Evolutionary conservation across 2,888 invertebrate genomes (phyloP).

Genomic region (Dioctria rufipes): DNA sequence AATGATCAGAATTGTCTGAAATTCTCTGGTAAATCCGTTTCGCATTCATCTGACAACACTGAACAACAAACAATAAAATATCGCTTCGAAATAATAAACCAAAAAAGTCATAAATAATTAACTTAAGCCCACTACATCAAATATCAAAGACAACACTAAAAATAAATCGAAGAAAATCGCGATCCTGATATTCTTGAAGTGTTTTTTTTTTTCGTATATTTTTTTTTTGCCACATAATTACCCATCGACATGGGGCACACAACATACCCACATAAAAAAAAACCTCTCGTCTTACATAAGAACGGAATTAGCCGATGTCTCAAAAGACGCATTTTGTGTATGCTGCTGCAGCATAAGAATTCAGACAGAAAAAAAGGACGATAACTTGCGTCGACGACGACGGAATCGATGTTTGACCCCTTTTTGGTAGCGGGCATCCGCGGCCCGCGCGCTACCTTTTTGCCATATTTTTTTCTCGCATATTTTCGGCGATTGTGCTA

Average conservation of each 20-base stretch:
- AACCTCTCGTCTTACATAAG: slow-evolving; percentile 31
- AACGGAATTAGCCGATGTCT: slow-evolving; percentile 13
- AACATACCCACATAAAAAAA: background rate
- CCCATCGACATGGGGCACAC: background rate
- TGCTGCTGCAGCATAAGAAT: background rate
- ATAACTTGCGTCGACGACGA: slow-evolving; percentile 9
- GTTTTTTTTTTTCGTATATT: slow-evolving; percentile 3
- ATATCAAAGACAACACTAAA: background rate
- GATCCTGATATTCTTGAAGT: background rate
- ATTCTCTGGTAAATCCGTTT: background rate
- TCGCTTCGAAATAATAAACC: background rate
- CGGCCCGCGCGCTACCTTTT: background rate
- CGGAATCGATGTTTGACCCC: slow-evolving; percentile 28
- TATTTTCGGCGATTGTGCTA: slow-evolving; percentile 37
- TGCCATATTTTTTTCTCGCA: background rate
- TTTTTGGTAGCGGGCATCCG: slow-evolving; percentile 15
- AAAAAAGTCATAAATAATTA: slow-evolving; percentile 16
- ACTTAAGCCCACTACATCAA: background rate
- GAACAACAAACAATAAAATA: background rate
- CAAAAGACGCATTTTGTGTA: slow-evolving; percentile 14
- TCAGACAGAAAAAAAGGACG: slow-evolving; percentile 13
- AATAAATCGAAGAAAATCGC: slow-evolving; percentile 12
- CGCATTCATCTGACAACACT: background rate
- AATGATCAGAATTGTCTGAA: no score
- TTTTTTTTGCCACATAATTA: slow-evolving; percentile 40